Percentiles rank a stretch among this genome's conserved stretches.
Conservation (phyloP, 2,797 vertebrate genomes). For the Pelobates cultripes region DNA sequence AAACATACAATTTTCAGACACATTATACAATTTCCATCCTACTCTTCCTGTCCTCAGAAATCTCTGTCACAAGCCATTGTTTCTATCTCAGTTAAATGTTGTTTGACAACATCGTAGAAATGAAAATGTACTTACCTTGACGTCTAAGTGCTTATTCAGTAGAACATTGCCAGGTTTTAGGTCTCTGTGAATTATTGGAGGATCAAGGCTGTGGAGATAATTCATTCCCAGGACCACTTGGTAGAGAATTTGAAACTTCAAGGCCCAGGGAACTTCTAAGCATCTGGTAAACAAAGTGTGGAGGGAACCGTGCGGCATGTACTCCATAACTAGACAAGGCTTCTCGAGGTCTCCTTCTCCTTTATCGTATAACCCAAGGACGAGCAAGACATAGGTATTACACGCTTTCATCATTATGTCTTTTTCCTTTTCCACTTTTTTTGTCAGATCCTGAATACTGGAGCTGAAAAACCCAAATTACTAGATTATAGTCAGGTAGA, state of each 20-base stretch:
- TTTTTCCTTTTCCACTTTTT: neutral
- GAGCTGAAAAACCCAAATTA: conserved; percentile 15
- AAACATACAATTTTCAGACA: too few relatives aligned
- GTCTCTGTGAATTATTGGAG: conserved; percentile 47
- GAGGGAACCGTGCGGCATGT: conserved; percentile 39
- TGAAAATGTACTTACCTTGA: conserved; percentile 17
- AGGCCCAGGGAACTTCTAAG: conserved; percentile 26
- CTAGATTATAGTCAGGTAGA: too few relatives aligned
- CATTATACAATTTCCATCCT: too few relatives aligned
- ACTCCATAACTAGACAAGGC: conserved; percentile 45
- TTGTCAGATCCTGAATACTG: conserved; percentile 1
- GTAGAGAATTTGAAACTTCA: conserved; percentile 45
- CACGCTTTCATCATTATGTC: neutral
- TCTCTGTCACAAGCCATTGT: too few relatives aligned
- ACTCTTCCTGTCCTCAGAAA: too few relatives aligned
- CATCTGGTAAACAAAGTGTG: conserved; percentile 3
- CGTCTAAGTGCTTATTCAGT: conserved; percentile 24
- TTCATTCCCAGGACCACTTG: conserved; percentile 45
- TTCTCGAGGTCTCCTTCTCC: conserved; percentile 2
- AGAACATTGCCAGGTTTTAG: conserved; percentile 44
- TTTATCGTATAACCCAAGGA: conserved; percentile 34
- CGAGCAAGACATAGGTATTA: conserved; percentile 19
- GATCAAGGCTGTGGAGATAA: conserved; percentile 37
- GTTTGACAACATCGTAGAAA: too few relatives aligned
- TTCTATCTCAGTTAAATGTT: too few relatives aligned